Evolutionary conservation across 2,113 vertebrate species (phyloP), one percentile per base, ranked within the genome.

Genomic region (Dromiciops gliroides): DNA sequence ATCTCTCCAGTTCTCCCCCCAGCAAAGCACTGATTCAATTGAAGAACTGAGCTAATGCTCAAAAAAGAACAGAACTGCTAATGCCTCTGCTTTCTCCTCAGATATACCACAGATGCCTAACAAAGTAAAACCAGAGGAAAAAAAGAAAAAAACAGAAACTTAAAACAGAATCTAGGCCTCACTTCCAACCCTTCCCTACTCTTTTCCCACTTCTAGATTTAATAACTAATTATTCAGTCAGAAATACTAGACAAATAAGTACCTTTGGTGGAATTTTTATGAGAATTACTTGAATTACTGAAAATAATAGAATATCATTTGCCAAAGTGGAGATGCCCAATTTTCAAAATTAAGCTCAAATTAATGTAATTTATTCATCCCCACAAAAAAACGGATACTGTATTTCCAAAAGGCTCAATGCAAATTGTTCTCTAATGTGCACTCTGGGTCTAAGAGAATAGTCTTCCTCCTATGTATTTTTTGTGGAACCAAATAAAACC

Each of bases 331-430:
- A 95, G 11, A 96, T 93, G 8, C 5, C 50, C 94, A 88, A 67
- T 96, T 96, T 95, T 92, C 50, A 94, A 96, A 94, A 95, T 93
- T 93, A 91, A 67, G 92, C 51, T 95, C 26, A 92, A 2, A 91
- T 50, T 14, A 90, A 83, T 89, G 51, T 48, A 37, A 75, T 91
- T 49, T 95, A 95, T 92, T 96, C 3, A 7, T 0, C 56, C 44
- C 90, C 8, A 92, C 26, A 96, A 56, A 97, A 96, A 56, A 97
- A 56, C 44, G 6, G 22, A 52, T 90, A 12, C 1, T 90, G 67
- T 51, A 90, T 9, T 50, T 90, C 93, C 60, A 94, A 91, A 4
- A 94, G 22, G 9, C 37, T 52, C 91, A 52, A 89, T 52, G 1
- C 50, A 89, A 92, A 92, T 12, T 51, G n/a, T 48, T 93, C 95